Conservation (phyloP, 2,888 invertebrate genomes). For the Serrognathus titanus region DNA sequence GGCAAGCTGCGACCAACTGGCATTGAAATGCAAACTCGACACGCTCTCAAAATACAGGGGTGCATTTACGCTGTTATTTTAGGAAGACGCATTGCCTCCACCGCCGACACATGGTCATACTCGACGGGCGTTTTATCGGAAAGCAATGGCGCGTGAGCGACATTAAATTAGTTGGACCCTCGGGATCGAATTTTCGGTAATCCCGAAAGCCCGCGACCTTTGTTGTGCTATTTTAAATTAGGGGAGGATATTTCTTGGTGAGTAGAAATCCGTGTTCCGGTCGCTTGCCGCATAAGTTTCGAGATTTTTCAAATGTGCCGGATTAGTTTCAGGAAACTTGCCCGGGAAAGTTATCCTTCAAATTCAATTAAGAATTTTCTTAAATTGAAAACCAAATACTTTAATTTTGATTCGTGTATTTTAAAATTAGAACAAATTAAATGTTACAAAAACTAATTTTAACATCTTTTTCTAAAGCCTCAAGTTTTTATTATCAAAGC, state of each 20-base stretch:
- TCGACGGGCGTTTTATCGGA: slow-evolving; percentile 28
- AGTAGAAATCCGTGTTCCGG: too few relatives aligned
- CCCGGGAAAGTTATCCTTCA: too few relatives aligned
- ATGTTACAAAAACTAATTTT: too few relatives aligned
- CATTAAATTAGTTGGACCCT: slow-evolving; percentile 25
- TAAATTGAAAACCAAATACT: too few relatives aligned
- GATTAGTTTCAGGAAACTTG: too few relatives aligned
- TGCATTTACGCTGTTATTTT: slow-evolving; percentile 35
- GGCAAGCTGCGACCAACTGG: slow-evolving; percentile 31
- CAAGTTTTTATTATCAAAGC: too few relatives aligned
- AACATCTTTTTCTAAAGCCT: too few relatives aligned
- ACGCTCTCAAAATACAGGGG: slow-evolving; percentile 10
- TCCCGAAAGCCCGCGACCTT: slow-evolving; percentile 15
- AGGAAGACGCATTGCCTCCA: slow-evolving; percentile 27
- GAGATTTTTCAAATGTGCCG: too few relatives aligned
- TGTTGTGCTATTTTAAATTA: slow-evolving; percentile 1
- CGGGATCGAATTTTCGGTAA: slow-evolving; percentile 25
- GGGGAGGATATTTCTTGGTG: neutral
- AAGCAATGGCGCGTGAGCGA: slow-evolving; percentile 31
- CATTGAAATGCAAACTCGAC: slow-evolving; percentile 28
- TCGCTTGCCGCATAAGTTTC: too few relatives aligned
- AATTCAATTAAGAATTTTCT: too few relatives aligned
- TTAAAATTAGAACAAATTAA: too few relatives aligned
- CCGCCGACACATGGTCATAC: slow-evolving; percentile 25
- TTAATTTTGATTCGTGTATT: too few relatives aligned